These are phyloP conservation scores for Sarcoramphus papa DNA, from an alignment of 2,797 vertebrate species.

Conservation along the genomic window DNA sequence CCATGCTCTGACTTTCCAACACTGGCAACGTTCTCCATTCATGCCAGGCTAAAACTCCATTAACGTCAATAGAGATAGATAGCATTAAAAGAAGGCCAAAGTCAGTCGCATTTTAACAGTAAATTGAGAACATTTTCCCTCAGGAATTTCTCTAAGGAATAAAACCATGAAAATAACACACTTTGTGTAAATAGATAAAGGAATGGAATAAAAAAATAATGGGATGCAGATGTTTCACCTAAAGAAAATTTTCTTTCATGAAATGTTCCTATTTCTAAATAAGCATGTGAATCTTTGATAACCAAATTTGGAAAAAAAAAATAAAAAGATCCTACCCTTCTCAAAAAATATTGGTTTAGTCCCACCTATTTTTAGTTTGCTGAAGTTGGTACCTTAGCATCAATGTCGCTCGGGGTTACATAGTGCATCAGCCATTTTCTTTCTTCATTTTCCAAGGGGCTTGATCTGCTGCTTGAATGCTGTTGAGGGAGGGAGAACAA, in stretches of 20 bases:
- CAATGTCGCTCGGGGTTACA: fast-evolving
- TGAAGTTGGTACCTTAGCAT: slow-evolving; percentile 30
- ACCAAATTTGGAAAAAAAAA: fast-evolving
- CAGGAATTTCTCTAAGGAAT: neutral
- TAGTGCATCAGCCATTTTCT: neutral
- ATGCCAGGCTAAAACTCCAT: neutral
- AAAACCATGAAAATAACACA: neutral
- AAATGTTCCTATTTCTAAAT: neutral
- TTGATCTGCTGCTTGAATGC: neutral
- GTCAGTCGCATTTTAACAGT: neutral
- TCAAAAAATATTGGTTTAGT: neutral
- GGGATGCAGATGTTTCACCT: neutral
- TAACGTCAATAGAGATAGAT: neutral
- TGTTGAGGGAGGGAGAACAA: neutral
- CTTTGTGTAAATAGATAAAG: neutral
- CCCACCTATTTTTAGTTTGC: neutral
- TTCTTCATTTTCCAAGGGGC: neutral
- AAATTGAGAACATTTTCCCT: neutral
- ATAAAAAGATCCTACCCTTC: neutral
- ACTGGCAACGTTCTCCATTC: neutral
- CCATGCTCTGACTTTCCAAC: neutral
- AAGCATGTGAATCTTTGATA: neutral
- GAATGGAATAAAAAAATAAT: neutral
- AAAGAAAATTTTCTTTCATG: neutral
- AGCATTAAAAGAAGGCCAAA: neutral